Evolutionary conservation across 2,888 invertebrate genomes (phyloP), one percentile per base, ranked within the genome.

Genomic region (Tetramorium bicarinatum): DNA sequence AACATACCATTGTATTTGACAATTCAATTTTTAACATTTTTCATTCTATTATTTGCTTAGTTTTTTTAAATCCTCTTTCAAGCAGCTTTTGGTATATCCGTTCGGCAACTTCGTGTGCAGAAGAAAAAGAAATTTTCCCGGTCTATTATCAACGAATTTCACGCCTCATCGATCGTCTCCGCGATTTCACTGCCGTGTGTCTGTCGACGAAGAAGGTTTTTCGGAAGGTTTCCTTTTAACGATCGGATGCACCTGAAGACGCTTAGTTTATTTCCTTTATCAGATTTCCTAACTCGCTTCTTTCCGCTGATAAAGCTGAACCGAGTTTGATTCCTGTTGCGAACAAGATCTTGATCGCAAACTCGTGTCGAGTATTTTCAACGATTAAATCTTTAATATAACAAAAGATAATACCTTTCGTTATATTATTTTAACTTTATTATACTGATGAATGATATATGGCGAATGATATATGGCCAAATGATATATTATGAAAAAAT

Each of bases 61-160:
- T 69, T 8, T 47, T 47, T 59, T 59, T 29, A 0, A 54, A 29
- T 79, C 25, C 2, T 59, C 18, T 56, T 74, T 6, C 34, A n/a
- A 79, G 9, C 44, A 71, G 34, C 25, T 79, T 79, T 79, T 29
- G 44, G 18, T 44, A 74, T 47, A 79, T 71, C 44, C 44, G n/a
- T 59, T 79, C 13, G 59, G 13, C 13, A 38, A 38, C 9, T n/a
- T 75, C 75, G 56, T 38, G 75, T 47, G 56, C 59, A 38, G 75
- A 59, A 11, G 44, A 34, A 59, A 52, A 44, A 25, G 47, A 79
- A 74, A 47, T 38, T 62, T 11, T 7, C 9, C 15, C 25, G 21
- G 52, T 62, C 81, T 52, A 82, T 81, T 81, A 81, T 82, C 81
- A 80, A 79, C 62, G 41, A 56, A 82, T 82, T 82, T 82, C 41